These are phyloP conservation scores for Marasmarcha lunaedactyla DNA, from an alignment of 2,888 invertebrate genomes.

Conservation along the genomic window DNA sequence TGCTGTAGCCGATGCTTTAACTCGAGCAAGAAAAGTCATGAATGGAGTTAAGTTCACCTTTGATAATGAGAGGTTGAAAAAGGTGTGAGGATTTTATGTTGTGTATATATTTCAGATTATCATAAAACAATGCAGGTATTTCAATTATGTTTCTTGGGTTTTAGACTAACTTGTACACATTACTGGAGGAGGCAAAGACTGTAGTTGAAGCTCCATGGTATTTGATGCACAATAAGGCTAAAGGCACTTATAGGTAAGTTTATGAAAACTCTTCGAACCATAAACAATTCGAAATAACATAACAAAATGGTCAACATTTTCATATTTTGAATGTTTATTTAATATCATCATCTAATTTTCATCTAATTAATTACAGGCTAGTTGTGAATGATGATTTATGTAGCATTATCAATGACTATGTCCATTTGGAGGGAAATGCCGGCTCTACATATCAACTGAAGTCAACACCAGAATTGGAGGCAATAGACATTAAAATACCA, in stretches of 20 bases:
- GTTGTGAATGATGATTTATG: constrained; percentile 44
- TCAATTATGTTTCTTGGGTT: too few species aligned
- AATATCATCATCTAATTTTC: too few species aligned
- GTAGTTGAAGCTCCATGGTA: constrained; percentile 41
- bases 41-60: constrained; percentile 20
- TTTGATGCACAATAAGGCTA: constrained; percentile 31
- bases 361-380: too few species aligned
- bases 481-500: constrained; percentile 42
- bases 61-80: too few species aligned
- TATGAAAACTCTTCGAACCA: too few species aligned
- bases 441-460: constrained; percentile 35
- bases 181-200: constrained; percentile 39
- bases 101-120: too few species aligned
- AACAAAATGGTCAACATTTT: too few species aligned
- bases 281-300: too few species aligned
- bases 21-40: constrained; percentile 24
- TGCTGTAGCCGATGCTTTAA: constrained; percentile 32
- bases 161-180: constrained; percentile 34
- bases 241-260: too few species aligned
- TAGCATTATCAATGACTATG: constrained; percentile 40
- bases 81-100: too few species aligned
- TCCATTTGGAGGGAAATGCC: constrained; percentile 44
- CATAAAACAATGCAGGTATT: too few species aligned
- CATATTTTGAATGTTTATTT: too few species aligned
- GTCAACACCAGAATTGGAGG: constrained; percentile 30